A percentile compares a stretch with the other conserved stretches of the same genome.
phyloP scores from a whole-genome alignment of 2,797 vertebrate species.

The Pangasius larnaudii region DNA sequence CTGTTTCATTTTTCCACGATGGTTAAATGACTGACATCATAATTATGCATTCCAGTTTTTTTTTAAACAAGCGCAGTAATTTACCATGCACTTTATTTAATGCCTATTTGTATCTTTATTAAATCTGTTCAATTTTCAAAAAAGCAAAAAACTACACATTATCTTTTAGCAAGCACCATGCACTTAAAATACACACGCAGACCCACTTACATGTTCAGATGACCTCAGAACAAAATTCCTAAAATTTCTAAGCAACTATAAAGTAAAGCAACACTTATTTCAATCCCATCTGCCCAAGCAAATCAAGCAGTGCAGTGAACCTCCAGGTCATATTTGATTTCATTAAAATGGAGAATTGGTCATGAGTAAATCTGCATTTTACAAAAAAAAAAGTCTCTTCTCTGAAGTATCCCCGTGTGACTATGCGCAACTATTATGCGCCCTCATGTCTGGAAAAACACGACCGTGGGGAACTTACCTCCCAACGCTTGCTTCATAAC shows the following conservation, averaged over 20 bases:
- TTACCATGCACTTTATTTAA: not conserved
- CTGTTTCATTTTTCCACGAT: slow-evolving; percentile 31
- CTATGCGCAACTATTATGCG: not conserved
- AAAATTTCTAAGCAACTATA: not conserved
- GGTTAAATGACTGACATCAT: slow-evolving; percentile 15
- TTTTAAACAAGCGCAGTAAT: not conserved
- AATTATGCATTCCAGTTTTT: not conserved
- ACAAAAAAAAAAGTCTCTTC: not conserved
- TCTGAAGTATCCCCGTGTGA: not conserved
- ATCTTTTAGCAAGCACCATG: slow-evolving; percentile 5
- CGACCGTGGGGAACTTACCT: slow-evolving; percentile 79
- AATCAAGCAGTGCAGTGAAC: slow-evolving; percentile 17
- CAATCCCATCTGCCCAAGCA: slow-evolving; percentile 16
- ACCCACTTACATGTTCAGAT: not conserved
- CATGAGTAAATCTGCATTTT: slow-evolving; percentile 17
- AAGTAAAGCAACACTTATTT: slow-evolving; percentile 25
- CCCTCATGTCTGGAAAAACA: slow-evolving; percentile 21
- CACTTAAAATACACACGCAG: not conserved
- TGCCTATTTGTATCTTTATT: not conserved
- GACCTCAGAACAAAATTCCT: not conserved
- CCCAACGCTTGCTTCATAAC: slow-evolving; percentile 96
- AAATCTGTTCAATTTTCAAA: not conserved
- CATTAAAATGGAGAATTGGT: slow-evolving; percentile 12
- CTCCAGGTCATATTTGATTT: not conserved
- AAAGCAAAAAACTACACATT: not conserved